These are phyloP conservation scores for Festucalex cinctus DNA, from an alignment of 2,113 vertebrate species.

Conservation along the genomic window DNA sequence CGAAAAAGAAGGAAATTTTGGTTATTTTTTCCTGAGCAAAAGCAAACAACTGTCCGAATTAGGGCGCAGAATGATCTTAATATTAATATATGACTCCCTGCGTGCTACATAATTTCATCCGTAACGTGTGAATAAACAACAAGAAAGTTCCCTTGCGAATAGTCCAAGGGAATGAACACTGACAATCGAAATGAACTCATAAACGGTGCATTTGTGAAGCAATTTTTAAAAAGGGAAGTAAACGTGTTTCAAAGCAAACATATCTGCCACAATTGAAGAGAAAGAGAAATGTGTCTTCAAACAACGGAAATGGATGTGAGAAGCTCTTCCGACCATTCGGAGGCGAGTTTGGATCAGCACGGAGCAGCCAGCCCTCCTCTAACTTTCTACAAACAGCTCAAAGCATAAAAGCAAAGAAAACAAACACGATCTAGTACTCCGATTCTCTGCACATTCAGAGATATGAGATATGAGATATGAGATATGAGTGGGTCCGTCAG, in stretches of 20 bases:
- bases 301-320: constrained; percentile 21
- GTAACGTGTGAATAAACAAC: constrained; percentile 49
- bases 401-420: constrained; percentile 18
- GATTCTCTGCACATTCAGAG: constrained; percentile 26
- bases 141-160: constrained; percentile 50
- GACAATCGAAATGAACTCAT: constrained; percentile 31
- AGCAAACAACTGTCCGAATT: constrained; percentile 45
- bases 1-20: constrained; percentile 23
- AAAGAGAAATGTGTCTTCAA: constrained; percentile 28
- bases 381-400: constrained; percentile 22
- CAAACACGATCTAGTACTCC: constrained; percentile 27
- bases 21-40: constrained; percentile 61
- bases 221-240: constrained; percentile 48
- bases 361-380: constrained; percentile 24
- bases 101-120: constrained; percentile 49
- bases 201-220: constrained; percentile 46
- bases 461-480: constrained; percentile 33
- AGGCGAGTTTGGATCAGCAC: constrained; percentile 20
- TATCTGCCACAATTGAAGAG: constrained; percentile 33
- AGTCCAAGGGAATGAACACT: constrained; percentile 47
- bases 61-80: constrained; percentile 37
- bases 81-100: constrained; percentile 40
- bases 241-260: constrained; percentile 55
- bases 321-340: constrained; percentile 29
- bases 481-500: constrained; percentile 26